phyloP scores from a whole-genome alignment of 2,113 vertebrate genomes.

The Hemichromis elongatus region DNA sequence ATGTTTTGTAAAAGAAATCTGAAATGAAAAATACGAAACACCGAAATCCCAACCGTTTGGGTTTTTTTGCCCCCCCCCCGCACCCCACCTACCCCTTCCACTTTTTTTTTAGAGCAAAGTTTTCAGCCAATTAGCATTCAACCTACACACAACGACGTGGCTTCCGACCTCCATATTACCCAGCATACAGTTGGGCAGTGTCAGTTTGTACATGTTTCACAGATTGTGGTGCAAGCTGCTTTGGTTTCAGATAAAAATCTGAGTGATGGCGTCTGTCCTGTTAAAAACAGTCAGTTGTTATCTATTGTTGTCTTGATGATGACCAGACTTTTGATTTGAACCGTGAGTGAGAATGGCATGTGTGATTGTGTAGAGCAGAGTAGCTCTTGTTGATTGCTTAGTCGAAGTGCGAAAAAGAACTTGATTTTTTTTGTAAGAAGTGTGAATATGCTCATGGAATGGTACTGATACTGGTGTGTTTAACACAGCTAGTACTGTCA shows the following conservation, averaged over 20 bases:
- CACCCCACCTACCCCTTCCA: not conserved
- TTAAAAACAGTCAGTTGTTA: not conserved
- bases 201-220: not conserved
- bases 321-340: not conserved
- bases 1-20: not conserved
- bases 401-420: too few species aligned
- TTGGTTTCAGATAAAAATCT: not conserved
- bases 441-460: too few species aligned
- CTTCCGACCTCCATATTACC: not conserved
- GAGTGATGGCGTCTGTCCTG: not conserved
- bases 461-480: fast-evolving
- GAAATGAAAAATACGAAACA: not conserved
- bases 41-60: not conserved
- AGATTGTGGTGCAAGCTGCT: not conserved
- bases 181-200: not conserved
- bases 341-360: not conserved
- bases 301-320: fast-evolving
- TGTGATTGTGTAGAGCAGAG: fast-evolving
- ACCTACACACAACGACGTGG: not conserved
- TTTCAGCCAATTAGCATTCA: not conserved
- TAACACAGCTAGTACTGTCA: not conserved
- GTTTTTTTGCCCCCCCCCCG: fast-evolving
- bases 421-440: too few species aligned
- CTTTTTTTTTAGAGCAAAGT: not conserved
- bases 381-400: too few species aligned